phyloP scores from a whole-genome alignment of 2,888 invertebrate species.

The Himalopsyche tibetana region DNA sequence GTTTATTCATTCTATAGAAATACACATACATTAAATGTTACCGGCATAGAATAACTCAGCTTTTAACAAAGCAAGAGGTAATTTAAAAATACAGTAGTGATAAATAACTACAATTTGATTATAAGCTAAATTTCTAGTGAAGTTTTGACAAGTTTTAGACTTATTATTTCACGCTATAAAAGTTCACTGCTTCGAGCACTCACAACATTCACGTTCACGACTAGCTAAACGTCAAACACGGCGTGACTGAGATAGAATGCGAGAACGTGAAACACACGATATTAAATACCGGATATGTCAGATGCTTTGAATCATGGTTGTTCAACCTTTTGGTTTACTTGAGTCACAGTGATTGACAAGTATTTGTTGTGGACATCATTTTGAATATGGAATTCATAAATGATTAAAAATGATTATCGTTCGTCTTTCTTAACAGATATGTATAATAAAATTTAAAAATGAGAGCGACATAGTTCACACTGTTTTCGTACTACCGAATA shows the following conservation, averaged over 20 bases:
- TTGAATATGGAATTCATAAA: no score
- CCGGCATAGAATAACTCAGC: not conserved
- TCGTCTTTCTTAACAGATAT: no score
- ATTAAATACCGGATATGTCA: slow-evolving; percentile 28
- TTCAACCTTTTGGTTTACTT: no score
- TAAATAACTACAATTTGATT: slow-evolving; percentile 13
- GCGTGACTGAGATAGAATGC: slow-evolving; percentile 6
- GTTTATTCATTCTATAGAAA: not conserved
- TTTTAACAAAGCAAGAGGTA: not conserved
- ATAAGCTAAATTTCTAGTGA: not conserved
- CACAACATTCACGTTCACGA: not conserved
- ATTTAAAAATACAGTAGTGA: not conserved
- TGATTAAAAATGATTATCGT: no score
- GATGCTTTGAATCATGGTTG: not conserved
- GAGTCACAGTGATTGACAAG: no score
- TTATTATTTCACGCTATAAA: slow-evolving; percentile 27
- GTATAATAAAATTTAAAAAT: no score
- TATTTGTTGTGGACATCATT: no score
- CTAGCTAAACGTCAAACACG: slow-evolving; percentile 23
- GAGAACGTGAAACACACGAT: slow-evolving; percentile 13
- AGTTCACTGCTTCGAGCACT: slow-evolving; percentile 18
- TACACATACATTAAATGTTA: not conserved
- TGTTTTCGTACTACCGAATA: no score
- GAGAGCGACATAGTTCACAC: no score
- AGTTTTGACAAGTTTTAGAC: slow-evolving; percentile 13